Evolutionary conservation across 2,888 invertebrate species (phyloP), one percentile per base, ranked within the genome.

Genomic region (Aspidapion aeneum): DNA sequence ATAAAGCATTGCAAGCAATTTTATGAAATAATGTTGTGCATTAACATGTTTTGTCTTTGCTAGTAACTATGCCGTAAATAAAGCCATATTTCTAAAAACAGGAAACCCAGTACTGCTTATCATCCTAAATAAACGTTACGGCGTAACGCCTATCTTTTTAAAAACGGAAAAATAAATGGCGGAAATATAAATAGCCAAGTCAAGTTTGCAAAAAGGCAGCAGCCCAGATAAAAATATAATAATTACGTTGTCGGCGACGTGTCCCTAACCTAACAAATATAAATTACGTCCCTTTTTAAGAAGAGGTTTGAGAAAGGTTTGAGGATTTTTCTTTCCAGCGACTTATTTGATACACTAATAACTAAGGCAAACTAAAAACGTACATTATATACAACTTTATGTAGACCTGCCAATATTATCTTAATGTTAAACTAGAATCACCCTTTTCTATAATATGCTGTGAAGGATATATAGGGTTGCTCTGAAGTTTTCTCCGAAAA

Each of bases 221-320:
- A 7, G 5, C 35, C 18, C 52, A 9, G 52, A 52, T 52, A 52
- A 52, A 52, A 52, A 52, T 52, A 52, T 52, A 52, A 52, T 18
- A 52, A 52, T 52, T 52, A 52, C 52, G 18, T 57, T 56, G 63
- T 63, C 63, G 55, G 17, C 59, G 55, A 22, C 51, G 22, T 56
- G 56, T 60, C 19, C 58, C 22, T 50, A 61, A 61, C 63, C 61
- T 52, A 54, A 63, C 61, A 60, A 63, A 63, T 57, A 63, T 60
- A 63, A 63, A 60, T 60, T 63, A 63, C 54, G 60, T 61, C 64
- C 7, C 55, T 59, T 62, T n/a, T 63, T 22, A 48, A 61, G 66
- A 66, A 63, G 63, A 66, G 63, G 59, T 63, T 35, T 35, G 35
- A 35, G 35, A 5, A 52, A 17, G 52, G 49, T 48, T 48, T 12